Evolutionary conservation across 2,888 invertebrate species (phyloP), one percentile per base, ranked within the genome.

Genomic region (Apamea crenata): DNA sequence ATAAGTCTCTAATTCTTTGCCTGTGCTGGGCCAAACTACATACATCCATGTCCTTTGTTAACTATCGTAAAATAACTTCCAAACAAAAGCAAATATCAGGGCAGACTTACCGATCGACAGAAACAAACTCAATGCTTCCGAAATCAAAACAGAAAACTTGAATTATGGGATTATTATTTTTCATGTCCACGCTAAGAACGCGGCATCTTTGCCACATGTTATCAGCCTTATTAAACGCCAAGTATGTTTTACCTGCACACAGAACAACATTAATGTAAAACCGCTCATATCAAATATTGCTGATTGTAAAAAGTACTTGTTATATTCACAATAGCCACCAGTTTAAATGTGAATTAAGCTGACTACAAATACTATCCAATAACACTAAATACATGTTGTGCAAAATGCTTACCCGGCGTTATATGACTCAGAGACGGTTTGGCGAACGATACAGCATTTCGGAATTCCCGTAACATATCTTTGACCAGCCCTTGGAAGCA

Each of bases 141-240:
- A 97, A 97, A 92, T 98, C 98, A 36, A 98, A 94, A 85, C 97
- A 97, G 88, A 97, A 97, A 5, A 98, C 97, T 47, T 97, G 95
- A 88, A 97, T 97, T 0, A 91, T 84, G 0, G 95, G 93, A 6
- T 95, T 92, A 2, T 91, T 87, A 0, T 90, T 25, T 79, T 90
- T 90, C 65, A 90, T 93, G 70, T 95, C 94, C 53, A 96, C 90
- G 81, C 90, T 92, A 44, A 94, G 91, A 0, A 98, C 94, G 71
- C 97, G 95, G 18, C 97, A 98, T 77, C 99, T 97, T 90, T 98
- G 98, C 98, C 98, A 99, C 87, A 95, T 94, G 40, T 97, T 95
- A 88, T 97, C 97, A 0, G 91, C 92, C 72, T 93, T 91, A 91
- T 97, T 97, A 90, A 96, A 97, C 2, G 97, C 97, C 78, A 98